phyloP scores from a whole-genome alignment of 2,797 vertebrate genomes.

The Babyrousa celebensis region DNA sequence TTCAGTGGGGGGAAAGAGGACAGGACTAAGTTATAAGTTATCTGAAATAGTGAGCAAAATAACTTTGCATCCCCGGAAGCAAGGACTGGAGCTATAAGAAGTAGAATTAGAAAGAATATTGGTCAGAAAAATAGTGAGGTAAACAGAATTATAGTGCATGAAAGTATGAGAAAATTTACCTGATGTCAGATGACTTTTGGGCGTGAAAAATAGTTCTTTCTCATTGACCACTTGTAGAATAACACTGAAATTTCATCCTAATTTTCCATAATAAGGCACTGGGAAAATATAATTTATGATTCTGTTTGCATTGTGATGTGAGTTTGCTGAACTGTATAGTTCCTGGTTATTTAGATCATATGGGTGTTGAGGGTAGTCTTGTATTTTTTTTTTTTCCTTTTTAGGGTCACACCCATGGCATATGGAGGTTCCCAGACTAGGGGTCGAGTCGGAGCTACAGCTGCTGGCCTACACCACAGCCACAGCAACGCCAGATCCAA shows the following conservation, averaged over 20 bases:
- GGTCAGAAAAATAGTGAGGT: neutral
- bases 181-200: neutral
- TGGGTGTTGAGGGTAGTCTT: neutral
- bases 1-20: neutral
- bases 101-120: conserved; percentile 9
- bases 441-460: too few species aligned
- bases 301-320: neutral
- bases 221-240: neutral
- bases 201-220: conserved; percentile 4
- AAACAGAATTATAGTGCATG: neutral
- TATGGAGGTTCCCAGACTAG: too few species aligned
- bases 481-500: too few species aligned
- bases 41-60: conserved; percentile 79
- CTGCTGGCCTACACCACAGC: too few species aligned
- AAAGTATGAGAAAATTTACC: neutral
- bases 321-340: neutral
- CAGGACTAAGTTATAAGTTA: conserved; percentile 64
- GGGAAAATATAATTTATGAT: neutral
- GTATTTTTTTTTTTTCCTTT: neutral
- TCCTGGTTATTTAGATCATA: conserved; percentile 16
- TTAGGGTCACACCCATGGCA: too few species aligned
- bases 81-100: neutral
- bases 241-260: neutral
- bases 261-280: neutral
- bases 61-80: conserved; percentile 73